A percentile compares a stretch with the other conserved stretches of the same genome.
phyloP scores from a whole-genome alignment of 2,113 vertebrate species.

The Synchiropus splendidus region DNA sequence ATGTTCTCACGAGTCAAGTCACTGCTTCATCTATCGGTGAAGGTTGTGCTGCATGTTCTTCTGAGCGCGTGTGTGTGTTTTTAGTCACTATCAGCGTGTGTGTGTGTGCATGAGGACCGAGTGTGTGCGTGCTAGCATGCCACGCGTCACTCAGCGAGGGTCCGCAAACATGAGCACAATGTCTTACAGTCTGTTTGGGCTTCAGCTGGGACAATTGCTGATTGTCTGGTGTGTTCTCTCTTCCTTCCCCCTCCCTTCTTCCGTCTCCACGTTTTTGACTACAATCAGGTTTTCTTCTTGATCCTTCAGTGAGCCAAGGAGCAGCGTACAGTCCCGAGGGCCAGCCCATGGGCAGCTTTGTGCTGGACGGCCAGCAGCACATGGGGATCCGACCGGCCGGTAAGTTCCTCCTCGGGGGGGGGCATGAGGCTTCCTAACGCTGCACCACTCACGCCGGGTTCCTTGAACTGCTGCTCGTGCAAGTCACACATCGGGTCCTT shows the following conservation, averaged over 20 bases:
- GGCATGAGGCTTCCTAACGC: too few species aligned
- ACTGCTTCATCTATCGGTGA: neutral
- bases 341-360: conserved; percentile 99
- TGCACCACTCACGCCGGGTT: too few species aligned
- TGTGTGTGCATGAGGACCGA: conserved; percentile 12
- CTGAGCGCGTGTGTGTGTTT: conserved; percentile 37
- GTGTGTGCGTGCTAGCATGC: conserved; percentile 53
- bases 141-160: conserved; percentile 47
- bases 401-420: conserved; percentile 48
- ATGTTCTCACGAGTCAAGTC: neutral
- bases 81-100: conserved; percentile 12
- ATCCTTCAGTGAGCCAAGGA: conserved; percentile 99
- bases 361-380: conserved; percentile 98
- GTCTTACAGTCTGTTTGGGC: conserved; percentile 76
- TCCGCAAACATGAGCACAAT: conserved; percentile 70
- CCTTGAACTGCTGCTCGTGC: too few species aligned
- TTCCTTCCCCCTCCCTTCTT: conserved; percentile 36
- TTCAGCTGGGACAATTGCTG: conserved; percentile 92
- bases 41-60: conserved; percentile 14
- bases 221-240: conserved; percentile 97
- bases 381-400: conserved; percentile 99
- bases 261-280: conserved; percentile 81
- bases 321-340: conserved; percentile 99
- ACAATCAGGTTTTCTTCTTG: conserved; percentile 99
- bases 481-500: too few species aligned